Percentiles rank a stretch among this genome's conserved stretches.
Conservation (phyloP, 2,888 invertebrate genomes). For the Acanthosepion pharaonis region DNA sequence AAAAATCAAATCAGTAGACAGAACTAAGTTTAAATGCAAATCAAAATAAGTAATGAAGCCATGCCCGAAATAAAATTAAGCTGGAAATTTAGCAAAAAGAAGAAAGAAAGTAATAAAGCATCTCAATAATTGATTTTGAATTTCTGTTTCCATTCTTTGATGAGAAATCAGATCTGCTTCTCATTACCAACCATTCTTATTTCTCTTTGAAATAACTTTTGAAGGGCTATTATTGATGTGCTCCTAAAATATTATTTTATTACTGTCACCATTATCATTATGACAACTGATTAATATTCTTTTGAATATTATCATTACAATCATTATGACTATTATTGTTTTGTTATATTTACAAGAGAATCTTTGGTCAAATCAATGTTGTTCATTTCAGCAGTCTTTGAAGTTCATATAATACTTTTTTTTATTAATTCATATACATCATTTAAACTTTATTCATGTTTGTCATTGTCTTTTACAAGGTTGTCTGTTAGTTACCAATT, state of each 20-base stretch:
- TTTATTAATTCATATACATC: neutral
- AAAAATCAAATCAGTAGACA: too few species aligned
- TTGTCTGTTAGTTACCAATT: conserved; percentile 33
- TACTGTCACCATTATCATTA: conserved; percentile 20
- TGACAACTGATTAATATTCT: neutral
- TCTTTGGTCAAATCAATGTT: conserved; percentile 13
- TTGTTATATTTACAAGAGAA: conserved; percentile 17
- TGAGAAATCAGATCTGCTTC: conserved; percentile 33
- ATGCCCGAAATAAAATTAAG: neutral
- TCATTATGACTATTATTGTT: conserved; percentile 33
- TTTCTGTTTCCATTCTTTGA: neutral
- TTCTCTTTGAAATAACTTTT: conserved; percentile 10
- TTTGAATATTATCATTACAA: conserved; percentile 23
- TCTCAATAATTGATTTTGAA: neutral
- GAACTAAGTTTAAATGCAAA: neutral
- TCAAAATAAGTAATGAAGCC: neutral
- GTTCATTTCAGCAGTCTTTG: conserved; percentile 22
- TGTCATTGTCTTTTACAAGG: neutral
- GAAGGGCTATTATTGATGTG: neutral
- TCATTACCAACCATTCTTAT: conserved; percentile 15
- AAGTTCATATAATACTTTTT: neutral
- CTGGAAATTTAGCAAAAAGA: neutral
- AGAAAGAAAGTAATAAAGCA: neutral
- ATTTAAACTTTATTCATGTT: conserved; percentile 33
- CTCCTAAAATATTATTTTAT: conserved; percentile 8